A percentile compares a stretch with the other conserved stretches of the same genome.
phyloP scores from a whole-genome alignment of 2,797 vertebrate genomes.

The Antennarius maculatus region DNA sequence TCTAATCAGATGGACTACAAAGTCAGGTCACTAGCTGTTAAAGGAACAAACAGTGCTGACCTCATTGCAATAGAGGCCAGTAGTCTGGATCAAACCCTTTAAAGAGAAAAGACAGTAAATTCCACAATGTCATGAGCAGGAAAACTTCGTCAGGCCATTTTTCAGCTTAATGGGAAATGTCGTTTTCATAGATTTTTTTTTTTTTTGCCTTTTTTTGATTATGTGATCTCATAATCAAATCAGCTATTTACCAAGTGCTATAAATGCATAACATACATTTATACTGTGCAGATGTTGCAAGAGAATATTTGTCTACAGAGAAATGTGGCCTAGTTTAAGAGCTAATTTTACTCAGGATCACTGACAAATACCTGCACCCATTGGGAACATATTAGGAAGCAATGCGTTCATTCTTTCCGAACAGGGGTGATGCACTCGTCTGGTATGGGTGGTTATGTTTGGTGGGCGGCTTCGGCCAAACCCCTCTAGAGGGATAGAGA shows the following conservation, averaged over 20 bases:
- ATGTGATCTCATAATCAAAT: constrained; percentile 28
- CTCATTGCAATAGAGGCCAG: constrained; percentile 43
- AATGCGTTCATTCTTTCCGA: constrained; percentile 82
- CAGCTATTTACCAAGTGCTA: constrained; percentile 48
- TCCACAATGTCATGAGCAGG: constrained; percentile 24
- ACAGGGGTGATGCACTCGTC: constrained; percentile 76
- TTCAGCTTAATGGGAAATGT: constrained; percentile 36
- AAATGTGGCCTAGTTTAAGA: constrained; percentile 60
- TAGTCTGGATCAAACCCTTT: constrained; percentile 34
- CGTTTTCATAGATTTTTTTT: constrained; percentile 28
- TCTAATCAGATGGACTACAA: constrained; percentile 64
- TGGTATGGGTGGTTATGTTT: constrained; percentile 74
- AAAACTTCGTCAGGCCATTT: constrained; percentile 27
- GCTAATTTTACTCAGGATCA: constrained; percentile 55
- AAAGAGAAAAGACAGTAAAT: constrained; percentile 9
- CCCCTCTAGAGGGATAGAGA: constrained; percentile 27
- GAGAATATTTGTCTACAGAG: constrained; percentile 28
- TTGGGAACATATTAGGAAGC: constrained; percentile 79
- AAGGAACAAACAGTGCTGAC: constrained; percentile 59
- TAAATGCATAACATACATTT: constrained; percentile 33
- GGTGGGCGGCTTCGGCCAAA: constrained; percentile 66
- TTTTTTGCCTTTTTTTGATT: constrained; percentile 30
- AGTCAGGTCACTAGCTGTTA: constrained; percentile 54
- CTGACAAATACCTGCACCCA: constrained; percentile 78
- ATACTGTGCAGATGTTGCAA: constrained; percentile 42